Base-by-base conservation (phyloP, 2,113 vertebrate species). In the Colistium nudipinnis region DNA sequence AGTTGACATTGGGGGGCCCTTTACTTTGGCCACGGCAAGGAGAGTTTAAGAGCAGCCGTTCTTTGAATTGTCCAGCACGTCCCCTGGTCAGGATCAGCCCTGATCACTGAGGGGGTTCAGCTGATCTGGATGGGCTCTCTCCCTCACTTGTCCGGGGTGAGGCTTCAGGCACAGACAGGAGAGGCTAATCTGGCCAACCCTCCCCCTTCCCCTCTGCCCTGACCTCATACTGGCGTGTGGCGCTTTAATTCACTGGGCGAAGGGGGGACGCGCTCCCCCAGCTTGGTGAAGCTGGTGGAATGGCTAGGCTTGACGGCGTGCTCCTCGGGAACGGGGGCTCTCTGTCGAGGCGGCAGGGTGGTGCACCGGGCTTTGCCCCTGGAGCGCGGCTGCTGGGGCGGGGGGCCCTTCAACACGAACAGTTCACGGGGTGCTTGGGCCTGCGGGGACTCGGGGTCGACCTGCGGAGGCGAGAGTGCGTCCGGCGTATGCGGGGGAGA, bases 241-340 rank as follows among this genome's bases (percentile, higher is more conserved):
- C 55, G 70, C 54, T 86, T 88, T 61, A 90, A 87, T 78, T 93
- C 86, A 74, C 90, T 92, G 36, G 87, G 67, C 20, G 88, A 90
- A 27, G 89, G 87, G 1, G 89, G 87, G 25, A 85, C 63, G 59
- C 47, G 62, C 47, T 83, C 88, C 44, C 48, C 88, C 72, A 90
- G 81, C 63, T 88, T 78, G 22, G 87, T 79, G n/a, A 91, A 92
- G 82, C 88, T 92, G 73, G 85, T 88, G 33, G 91, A 93, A 11
- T 92, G 91, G 65, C 87, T 91, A 30, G 90, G 78, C 72, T 83
- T 90, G 71, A 61, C 53, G 27, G 73, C 17, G 22, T 10, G 61
- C 62, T 86, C 89, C 51, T 72, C 88, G 0, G 82, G 33, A 41
- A 66, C 78, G 0, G 84, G 74, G 12, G 56, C 75, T 82, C 82